Base-by-base conservation (phyloP, 1,140 invertebrate genomes). In the Drosophila simulans region DNA sequence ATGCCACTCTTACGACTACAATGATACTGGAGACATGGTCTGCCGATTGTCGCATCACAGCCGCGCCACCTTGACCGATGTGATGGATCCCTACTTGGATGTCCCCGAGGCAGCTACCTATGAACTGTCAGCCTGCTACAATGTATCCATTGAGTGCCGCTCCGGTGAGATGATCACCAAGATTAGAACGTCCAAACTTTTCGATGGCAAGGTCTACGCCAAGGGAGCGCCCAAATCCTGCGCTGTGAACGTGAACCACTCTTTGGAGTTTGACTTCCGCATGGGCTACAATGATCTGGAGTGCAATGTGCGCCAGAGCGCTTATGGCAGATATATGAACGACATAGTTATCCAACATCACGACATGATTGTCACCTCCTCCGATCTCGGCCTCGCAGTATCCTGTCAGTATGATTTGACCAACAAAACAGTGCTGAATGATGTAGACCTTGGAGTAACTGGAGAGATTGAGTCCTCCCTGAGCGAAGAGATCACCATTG, bases 221-320 rank as follows among this genome's bases (percentile, higher is more conserved):
- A 98, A 98, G 91, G 96, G 97, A 20, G 97, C 97, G 68, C 97
- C 97, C n/a, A 98, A 98, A 91, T 97, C 96, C 5, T 98, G 97
- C 92, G 96, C 98, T 3, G 94, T 96, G 49, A 97, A 98, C 91
- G 95, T 98, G 11, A 95, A 96, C 74, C 95, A 96, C 77, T 96
- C 96, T 64, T 93, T 98, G 42, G 96, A 97, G 89, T 98, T 98
- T 88, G 96, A 97, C 91, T 93, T 98, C 51, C 95, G 95, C 76
- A 97, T 98, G 96, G 96, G 95, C 17, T 98, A 97, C 93, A 97
- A 97, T 90, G 97, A 98, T 92, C 94, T 98, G 27, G 96, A 97
- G 90, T 98, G 97, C 92, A 97, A 97, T 92, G 96, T 97, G n/a
- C 95, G 96, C 77, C 96, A 97, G 85, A 96, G 97, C 80, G 96